A percentile compares a stretch with the other conserved stretches of the same genome.
Conservation (phyloP, 2,797 vertebrate species). For the Gastrophryne carolinensis region DNA sequence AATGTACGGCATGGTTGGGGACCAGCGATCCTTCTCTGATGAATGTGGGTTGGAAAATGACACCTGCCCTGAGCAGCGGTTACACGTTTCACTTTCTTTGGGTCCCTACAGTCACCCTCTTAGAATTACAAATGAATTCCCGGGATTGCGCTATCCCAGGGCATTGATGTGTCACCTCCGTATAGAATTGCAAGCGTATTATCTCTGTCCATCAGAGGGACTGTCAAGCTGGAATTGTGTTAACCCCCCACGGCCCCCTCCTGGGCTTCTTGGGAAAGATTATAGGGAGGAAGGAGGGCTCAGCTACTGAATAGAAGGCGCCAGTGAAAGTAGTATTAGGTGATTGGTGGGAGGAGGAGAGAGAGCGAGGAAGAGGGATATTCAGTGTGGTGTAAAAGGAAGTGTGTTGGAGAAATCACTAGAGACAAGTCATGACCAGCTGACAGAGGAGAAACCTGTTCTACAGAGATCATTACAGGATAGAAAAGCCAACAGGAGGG, state of each 20-base stretch:
- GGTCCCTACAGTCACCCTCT: background rate
- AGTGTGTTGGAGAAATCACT: slow-evolving; percentile 18
- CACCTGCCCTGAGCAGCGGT: background rate
- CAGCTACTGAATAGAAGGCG: slow-evolving; percentile 11
- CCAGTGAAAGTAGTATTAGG: slow-evolving; percentile 29
- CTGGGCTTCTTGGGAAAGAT: background rate
- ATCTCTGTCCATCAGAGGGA: background rate
- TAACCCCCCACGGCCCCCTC: background rate
- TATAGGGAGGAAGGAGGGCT: slow-evolving; percentile 15
- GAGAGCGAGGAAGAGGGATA: slow-evolving; percentile 4
- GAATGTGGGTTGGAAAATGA: no score
- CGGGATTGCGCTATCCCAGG: background rate
- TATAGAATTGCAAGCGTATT: background rate
- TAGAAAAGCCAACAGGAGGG: slow-evolving; percentile 9
- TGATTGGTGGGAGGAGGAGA: slow-evolving; percentile 29
- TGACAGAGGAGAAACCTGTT: slow-evolving; percentile 44
- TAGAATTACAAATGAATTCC: background rate
- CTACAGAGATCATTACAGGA: slow-evolving; percentile 38
- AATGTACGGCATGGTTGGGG: no score
- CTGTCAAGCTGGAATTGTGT: background rate
- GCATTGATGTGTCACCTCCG: background rate
- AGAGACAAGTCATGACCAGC: slow-evolving; percentile 39
- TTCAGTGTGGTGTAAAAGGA: slow-evolving; percentile 29
- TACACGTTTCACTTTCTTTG: background rate
- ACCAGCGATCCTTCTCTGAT: no score